These are phyloP conservation scores for Heliconius erato DNA, from an alignment of 2,888 invertebrate genomes.

Conservation along the genomic window DNA sequence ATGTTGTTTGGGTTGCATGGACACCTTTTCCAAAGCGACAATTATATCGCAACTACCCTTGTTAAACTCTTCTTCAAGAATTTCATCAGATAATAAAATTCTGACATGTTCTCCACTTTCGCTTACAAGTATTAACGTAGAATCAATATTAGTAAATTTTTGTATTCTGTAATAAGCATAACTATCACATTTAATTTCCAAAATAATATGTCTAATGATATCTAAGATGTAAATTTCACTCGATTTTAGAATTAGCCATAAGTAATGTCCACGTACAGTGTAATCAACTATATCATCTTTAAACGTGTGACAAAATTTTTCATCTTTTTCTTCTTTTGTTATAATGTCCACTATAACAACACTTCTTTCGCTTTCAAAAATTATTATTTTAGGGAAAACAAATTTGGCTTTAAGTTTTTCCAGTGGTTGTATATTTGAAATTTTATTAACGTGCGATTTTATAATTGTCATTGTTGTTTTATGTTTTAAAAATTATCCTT, in stretches of 20 bases:
- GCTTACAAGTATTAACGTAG: conserved; percentile 66
- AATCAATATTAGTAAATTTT: conserved; percentile 57
- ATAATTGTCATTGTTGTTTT: conserved; percentile 44
- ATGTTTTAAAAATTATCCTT: neutral
- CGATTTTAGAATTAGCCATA: conserved; percentile 72
- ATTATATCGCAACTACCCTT: conserved; percentile 58
- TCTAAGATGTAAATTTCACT: conserved; percentile 68
- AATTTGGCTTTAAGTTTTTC: conserved; percentile 61
- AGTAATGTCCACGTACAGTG: conserved; percentile 61
- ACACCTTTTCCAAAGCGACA: conserved; percentile 62
- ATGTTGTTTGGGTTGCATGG: conserved; percentile 39
- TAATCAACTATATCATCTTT: conserved; percentile 64
- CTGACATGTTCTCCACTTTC: conserved; percentile 71
- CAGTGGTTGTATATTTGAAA: conserved; percentile 49
- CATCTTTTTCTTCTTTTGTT: conserved; percentile 42
- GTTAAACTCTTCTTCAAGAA: conserved; percentile 60
- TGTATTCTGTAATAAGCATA: conserved; percentile 67
- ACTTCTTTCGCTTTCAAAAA: conserved; percentile 59
- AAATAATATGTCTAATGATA: conserved; percentile 57
- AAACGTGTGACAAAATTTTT: conserved; percentile 55
- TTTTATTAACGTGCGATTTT: conserved; percentile 52
- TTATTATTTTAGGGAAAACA: conserved; percentile 68
- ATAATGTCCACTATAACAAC: conserved; percentile 53
- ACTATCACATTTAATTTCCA: conserved; percentile 59
- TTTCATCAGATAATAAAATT: conserved; percentile 57